Conservation (phyloP, 2,113 vertebrate species). For the Syrrhaptes paradoxus region DNA sequence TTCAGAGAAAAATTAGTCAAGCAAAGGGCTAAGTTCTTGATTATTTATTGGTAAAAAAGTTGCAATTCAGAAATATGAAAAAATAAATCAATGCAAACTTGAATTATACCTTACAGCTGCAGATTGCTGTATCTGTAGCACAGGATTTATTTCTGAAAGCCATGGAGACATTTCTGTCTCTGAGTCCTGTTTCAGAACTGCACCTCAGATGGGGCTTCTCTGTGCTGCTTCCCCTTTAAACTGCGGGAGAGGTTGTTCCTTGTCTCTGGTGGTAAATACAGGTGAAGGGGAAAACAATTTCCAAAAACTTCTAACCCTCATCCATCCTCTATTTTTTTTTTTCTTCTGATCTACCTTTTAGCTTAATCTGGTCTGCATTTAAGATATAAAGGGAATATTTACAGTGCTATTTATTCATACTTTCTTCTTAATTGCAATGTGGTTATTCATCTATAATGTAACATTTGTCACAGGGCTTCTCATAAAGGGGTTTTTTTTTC, state of each 20-base stretch:
- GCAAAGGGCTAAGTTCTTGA: background rate
- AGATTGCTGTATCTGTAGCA: background rate
- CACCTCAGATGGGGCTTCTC: background rate
- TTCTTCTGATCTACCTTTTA: background rate
- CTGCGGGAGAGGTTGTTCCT: background rate
- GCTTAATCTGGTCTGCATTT: background rate
- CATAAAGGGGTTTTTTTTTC: rapidly evolving
- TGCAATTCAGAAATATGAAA: background rate
- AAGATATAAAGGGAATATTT: background rate
- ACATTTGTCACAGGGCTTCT: background rate
- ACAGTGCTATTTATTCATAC: background rate
- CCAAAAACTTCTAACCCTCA: background rate
- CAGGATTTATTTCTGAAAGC: background rate
- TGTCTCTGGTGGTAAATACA: background rate
- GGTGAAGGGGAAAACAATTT: background rate
- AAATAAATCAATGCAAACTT: background rate
- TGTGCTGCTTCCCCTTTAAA: background rate
- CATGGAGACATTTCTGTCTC: background rate
- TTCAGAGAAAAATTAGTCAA: background rate
- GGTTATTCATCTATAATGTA: background rate
- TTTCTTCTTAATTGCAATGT: background rate
- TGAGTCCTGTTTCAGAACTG: background rate
- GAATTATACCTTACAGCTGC: background rate
- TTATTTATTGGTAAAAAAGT: background rate
- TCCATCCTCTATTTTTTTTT: background rate